Evolutionary conservation across 2,113 vertebrate genomes (phyloP), one percentile per base, ranked within the genome.

Genomic region (Peucedramus taeniatus): DNA sequence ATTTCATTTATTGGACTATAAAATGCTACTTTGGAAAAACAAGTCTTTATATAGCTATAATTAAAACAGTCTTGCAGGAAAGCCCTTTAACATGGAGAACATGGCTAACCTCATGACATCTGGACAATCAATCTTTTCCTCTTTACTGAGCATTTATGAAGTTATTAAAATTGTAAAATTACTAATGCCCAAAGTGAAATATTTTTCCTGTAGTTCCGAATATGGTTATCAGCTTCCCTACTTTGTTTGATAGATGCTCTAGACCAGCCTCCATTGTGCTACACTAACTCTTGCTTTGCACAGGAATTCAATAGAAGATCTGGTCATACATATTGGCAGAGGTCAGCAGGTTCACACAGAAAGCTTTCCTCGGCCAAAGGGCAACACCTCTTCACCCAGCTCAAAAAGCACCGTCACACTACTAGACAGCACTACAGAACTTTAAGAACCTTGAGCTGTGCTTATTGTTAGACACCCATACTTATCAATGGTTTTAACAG

Each of bases 1-100:
- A 98, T 97, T 98, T 98, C 96, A 97, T 97, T 98, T 98, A 97
- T 89, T 95, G 93, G 96, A 95, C 98, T 97, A 97, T 98, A 98
- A 98, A 98, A 98, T 89, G 95, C 97, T 98, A 95, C 97, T 97
- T 98, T 97, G 94, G 96, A 97, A 98, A 98, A 97, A 97, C 95
- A 98, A 97, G 96, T 97, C 97, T 98, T 98, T 98, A 97, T 98
- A 98, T 95, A 91, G 89, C 94, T 90, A 71, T 97, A 98, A 98
- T 98, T 98, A 98, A 97, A 98, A 96, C 89, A 96, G 93, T 83
- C 97, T 97, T 98, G 95, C 91, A 95, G 91, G 83, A 97, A 96
- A 96, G 84, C 86, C 85, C 88, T 97, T 97, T 85, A 97, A 94
- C 94, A 94, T 63, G 49, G 87, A 97, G 91, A 97, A 90, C 92